phyloP scores from a whole-genome alignment of 2,888 invertebrate genomes.

The Acheta domesticus region DNA sequence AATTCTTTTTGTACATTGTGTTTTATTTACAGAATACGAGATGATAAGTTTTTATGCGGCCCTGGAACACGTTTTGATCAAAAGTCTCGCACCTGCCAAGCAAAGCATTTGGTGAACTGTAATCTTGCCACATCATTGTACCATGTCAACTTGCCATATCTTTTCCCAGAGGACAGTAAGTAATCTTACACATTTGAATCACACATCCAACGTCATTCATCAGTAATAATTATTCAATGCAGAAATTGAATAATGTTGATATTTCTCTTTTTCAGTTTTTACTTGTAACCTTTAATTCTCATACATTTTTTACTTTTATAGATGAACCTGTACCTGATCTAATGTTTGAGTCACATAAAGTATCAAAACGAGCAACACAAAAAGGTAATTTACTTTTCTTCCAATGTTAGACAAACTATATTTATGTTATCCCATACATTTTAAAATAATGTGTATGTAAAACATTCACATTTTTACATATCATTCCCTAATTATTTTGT shows the following conservation, averaged over 20 bases:
- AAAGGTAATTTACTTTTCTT: background rate
- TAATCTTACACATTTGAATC: background rate
- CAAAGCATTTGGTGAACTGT: conserved; percentile 42
- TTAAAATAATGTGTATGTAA: too few relatives aligned
- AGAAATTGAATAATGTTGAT: too few relatives aligned
- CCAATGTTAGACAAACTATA: too few relatives aligned
- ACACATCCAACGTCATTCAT: background rate
- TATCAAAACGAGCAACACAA: background rate
- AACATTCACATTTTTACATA: too few relatives aligned
- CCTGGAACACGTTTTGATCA: conserved; percentile 44
- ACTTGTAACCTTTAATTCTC: background rate
- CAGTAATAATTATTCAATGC: too few relatives aligned
- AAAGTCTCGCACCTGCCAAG: conserved; percentile 44
- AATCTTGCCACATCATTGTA: conserved; percentile 41
- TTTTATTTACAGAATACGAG: conserved; percentile 40
- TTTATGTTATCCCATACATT: too few relatives aligned
- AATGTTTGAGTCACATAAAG: conserved; percentile 8
- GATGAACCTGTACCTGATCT: background rate
- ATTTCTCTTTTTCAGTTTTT: too few relatives aligned
- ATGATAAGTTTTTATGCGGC: conserved; percentile 45
- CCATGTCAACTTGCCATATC: conserved; percentile 42
- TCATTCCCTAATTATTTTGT: too few relatives aligned
- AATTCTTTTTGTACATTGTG: too few relatives aligned
- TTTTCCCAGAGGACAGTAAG: conserved; percentile 18
- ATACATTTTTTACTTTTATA: background rate